Percentiles rank a stretch among this genome's conserved stretches.
These are phyloP conservation scores for Ceratina australensis DNA, from an alignment of 1,140 invertebrate genomes.

Conservation along the genomic window DNA sequence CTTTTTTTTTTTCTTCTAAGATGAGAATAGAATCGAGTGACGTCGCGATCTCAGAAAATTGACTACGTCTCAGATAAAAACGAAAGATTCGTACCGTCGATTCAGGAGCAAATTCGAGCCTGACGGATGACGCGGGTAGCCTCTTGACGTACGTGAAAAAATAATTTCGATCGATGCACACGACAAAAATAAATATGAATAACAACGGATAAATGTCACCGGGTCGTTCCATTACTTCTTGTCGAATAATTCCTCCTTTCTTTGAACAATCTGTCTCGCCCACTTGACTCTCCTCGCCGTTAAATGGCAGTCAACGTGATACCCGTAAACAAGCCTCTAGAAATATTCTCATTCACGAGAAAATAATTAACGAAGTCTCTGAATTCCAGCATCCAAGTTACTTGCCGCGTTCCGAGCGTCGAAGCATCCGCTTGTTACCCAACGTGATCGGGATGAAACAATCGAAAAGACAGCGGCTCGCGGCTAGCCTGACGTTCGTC, in stretches of 20 bases:
- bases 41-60: no score
- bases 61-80: no score
- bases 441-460: no score
- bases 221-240: slow-evolving; percentile 31
- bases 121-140: neutral
- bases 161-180: slow-evolving; percentile 14
- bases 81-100: no score
- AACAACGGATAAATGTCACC: slow-evolving; percentile 46
- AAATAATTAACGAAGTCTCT: no score
- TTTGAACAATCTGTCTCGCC: neutral
- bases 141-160: slow-evolving; percentile 28
- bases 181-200: slow-evolving; percentile 42
- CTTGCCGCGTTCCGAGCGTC: no score
- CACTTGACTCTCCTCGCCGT: slow-evolving; percentile 7
- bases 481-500: neutral
- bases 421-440: no score
- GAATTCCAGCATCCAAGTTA: no score
- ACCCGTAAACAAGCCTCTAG: no score
- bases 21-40: neutral
- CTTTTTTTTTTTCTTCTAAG: no score
- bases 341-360: no score
- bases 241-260: slow-evolving; percentile 11
- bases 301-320: slow-evolving; percentile 1
- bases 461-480: no score
- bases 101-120: neutral